Evolutionary conservation across 2,797 vertebrate genomes (phyloP), one percentile per base, ranked within the genome.

Genomic region (Spinus olivaceus): DNA sequence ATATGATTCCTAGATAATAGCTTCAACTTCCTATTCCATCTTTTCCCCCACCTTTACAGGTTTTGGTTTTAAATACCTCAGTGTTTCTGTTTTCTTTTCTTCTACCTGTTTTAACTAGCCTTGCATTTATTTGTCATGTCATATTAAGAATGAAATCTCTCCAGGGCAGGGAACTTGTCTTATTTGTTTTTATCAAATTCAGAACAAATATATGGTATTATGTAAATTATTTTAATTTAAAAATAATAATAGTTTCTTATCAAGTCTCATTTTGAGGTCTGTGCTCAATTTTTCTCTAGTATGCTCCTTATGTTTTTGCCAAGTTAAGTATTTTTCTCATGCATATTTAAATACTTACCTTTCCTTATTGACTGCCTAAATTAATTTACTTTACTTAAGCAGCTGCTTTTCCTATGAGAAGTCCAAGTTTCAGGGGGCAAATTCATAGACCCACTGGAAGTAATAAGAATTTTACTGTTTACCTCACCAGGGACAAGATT

Each of bases 231-330:
- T 94, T 86, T 88, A 76, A 79, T 90, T 90, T 76, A 2, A 79
- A 95, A 92, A 79, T 84, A 91, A 73, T 66, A 91, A 91, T 88
- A 71, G 4, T 39, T 86, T 83, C 33, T 59, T 65, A 95, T 92
- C 70, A 90, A 79, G 66, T 86, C 27, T 76, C 44, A 86, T 96
- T 86, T 91, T 85, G 37, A 85, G 37, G 22, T 73, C 71, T 51
- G 12, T 66, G 30, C 5, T 92, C 22, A 70, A 44, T 90, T 96
- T 91, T 94, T 79, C 57, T 94, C 66, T 72, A 76, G 76, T 79
- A 63, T 86, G 39, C 12, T 79, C 14, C 83, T 81, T 70, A 46
- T 18, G 32, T 67, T 80, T 10, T 76, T 92, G 35, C 21, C n/a
- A 83, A 69, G 22, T 66, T 80, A 14, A 4, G 16, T 64, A 66